Base-by-base conservation (phyloP, 30 jellyfish, hydroid and myxozoan genomes). In the Mastigias papua region DNA sequence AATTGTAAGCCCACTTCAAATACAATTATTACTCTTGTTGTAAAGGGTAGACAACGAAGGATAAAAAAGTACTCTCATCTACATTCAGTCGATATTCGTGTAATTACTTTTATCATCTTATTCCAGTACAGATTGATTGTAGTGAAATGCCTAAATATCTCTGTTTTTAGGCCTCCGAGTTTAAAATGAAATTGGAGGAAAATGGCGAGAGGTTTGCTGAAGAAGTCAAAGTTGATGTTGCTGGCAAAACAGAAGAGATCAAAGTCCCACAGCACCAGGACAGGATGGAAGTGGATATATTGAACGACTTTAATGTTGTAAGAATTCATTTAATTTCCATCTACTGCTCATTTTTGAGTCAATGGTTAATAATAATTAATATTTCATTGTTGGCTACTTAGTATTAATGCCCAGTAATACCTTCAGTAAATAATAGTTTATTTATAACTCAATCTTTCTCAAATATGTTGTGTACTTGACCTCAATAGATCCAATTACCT, bases 261-360 rank as follows among this genome's bases (percentile, higher is more conserved):
- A 28, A 17, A 4, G 92, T 83, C 15, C 92, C 92, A 28, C 49
- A 83, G 61, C 92, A 83, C 51, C 42, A 31, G 0, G 92, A 70
- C 71, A 72, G 92, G 11, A n/a, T 61, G 31, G 86, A 66, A 10
- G 78, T 71, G 21, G 92, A 83, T 69, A 22, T 83, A 5, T 73
- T 83, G 61, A 83, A 83, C 25, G 92, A 83, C 35, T 83, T 83
- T 63, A 71, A 34, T 31, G 66, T 67, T 19, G 92, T 83, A 70
- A 30, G 86, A 37, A n/a, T n/a, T n/a, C n/a, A n/a, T n/a, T n/a
- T n/a, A n/a, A n/a, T n/a, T n/a, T n/a, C n/a, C n/a, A n/a, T n/a
- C n/a, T n/a, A n/a, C n/a, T n/a, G n/a, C n/a, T n/a, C n/a, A n/a
- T n/a, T n/a, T n/a, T n/a, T n/a, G n/a, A n/a, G n/a, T n/a, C n/a